phyloP scores from a whole-genome alignment of 2,113 vertebrate genomes.

The Calypte anna region DNA sequence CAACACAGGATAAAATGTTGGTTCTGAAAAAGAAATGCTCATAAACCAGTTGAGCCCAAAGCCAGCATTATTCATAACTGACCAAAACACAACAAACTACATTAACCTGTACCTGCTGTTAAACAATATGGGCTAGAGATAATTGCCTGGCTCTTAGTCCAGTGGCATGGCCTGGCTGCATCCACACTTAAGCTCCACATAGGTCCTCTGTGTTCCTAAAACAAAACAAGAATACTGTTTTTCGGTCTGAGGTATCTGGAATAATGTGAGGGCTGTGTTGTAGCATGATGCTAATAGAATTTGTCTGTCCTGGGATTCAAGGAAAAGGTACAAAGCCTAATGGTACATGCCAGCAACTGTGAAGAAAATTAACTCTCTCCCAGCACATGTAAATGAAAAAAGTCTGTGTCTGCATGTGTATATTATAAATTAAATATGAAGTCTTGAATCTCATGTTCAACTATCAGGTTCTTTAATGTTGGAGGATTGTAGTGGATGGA shows the following conservation, averaged over 20 bases:
- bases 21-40: background rate
- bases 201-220: background rate
- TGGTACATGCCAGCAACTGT: no score
- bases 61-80: background rate
- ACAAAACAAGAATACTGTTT: background rate
- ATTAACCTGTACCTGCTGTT: background rate
- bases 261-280: background rate
- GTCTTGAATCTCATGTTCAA: background rate
- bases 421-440: background rate
- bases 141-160: background rate
- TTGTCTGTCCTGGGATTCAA: background rate
- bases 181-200: background rate
- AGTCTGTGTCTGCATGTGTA: background rate
- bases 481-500: background rate
- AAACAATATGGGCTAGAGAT: background rate
- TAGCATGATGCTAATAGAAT: rapidly evolving
- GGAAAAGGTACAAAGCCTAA: background rate
- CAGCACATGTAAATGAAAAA: background rate
- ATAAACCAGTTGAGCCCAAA: background rate
- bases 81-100: background rate
- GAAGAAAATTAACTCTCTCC: no score
- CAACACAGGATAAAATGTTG: background rate
- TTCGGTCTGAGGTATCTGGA: background rate
- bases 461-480: background rate
- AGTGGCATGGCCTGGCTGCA: background rate